phyloP scores from a whole-genome alignment of 2,888 invertebrate genomes.

The Eledona agricola region DNA sequence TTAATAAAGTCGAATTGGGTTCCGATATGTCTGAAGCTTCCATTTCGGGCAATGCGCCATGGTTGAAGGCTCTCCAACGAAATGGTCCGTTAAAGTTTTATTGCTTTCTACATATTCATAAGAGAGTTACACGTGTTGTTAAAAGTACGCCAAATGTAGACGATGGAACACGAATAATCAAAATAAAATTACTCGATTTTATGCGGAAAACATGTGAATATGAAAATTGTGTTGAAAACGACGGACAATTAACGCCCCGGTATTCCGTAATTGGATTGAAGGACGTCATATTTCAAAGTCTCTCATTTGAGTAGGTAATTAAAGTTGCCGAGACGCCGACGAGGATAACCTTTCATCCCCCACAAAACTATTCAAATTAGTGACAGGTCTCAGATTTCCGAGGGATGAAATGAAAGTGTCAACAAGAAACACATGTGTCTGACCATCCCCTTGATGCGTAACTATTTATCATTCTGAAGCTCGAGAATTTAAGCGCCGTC shows the following conservation, averaged over 20 bases:
- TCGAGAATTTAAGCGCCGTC: constrained; percentile 33
- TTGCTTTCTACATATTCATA: constrained; percentile 25
- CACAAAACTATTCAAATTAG: constrained; percentile 28
- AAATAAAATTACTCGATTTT: too few species aligned
- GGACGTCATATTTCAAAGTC: constrained; percentile 58
- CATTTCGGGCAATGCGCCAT: constrained; percentile 3
- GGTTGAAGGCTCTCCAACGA: constrained; percentile 7
- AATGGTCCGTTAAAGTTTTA: constrained; percentile 19
- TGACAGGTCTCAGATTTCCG: constrained; percentile 21
- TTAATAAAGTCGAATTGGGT: too few species aligned
- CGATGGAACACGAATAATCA: too few species aligned
- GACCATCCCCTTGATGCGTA: constrained; percentile 22
- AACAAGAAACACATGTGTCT: constrained; percentile 29
- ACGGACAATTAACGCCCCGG: constrained; percentile 55
- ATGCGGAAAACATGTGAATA: constrained; percentile 23
- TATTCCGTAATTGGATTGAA: constrained; percentile 55
- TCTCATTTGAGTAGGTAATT: constrained; percentile 56
- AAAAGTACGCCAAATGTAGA: too few species aligned
- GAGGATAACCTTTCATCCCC: constrained; percentile 29
- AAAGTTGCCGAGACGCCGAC: constrained; percentile 49
- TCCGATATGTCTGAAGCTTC: constrained; percentile 7
- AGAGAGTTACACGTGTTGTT: constrained; percentile 19
- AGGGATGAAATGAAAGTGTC: constrained; percentile 19
- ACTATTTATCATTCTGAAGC: constrained; percentile 31
- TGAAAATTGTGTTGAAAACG: too few species aligned